phyloP scores from a whole-genome alignment of 1,140 invertebrate genomes.

The Fragariocoptes setiger region DNA sequence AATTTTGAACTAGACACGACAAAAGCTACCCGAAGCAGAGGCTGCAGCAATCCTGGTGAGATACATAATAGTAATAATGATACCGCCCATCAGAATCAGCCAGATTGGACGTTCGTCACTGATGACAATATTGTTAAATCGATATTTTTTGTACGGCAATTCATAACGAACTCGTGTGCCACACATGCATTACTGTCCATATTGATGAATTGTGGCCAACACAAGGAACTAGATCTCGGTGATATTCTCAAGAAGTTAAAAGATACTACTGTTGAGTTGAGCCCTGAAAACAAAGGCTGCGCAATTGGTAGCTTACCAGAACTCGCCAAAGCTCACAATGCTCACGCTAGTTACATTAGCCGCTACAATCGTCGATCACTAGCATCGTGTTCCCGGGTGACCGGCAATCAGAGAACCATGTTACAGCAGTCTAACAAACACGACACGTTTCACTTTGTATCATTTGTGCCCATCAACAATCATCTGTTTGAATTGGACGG shows the following conservation, averaged over 20 bases:
- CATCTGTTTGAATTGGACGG: conserved; percentile 80
- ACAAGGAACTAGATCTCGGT: conserved; percentile 38
- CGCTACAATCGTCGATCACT: conserved; percentile 15
- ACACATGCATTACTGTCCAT: conserved; percentile 81
- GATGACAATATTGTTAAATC: conserved; percentile 76
- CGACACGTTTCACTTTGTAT: conserved; percentile 93
- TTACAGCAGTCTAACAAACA: conserved; percentile 11
- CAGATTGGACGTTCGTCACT: conserved; percentile 31
- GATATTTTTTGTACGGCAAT: conserved; percentile 94
- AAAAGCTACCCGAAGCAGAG: no score
- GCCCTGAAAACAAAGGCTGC: conserved; percentile 54
- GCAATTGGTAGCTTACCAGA: conserved; percentile 89
- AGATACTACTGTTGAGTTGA: conserved; percentile 60
- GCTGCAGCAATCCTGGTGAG: no score
- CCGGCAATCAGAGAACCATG: conserved; percentile 8
- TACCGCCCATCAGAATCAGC: no score
- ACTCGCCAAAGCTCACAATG: conserved; percentile 78
- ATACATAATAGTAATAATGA: no score
- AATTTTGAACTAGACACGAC: no score
- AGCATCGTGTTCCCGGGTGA: conserved; percentile 14
- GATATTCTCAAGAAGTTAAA: conserved; percentile 58
- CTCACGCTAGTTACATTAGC: conserved; percentile 38
- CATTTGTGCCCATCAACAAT: conserved; percentile 81
- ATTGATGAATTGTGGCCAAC: conserved; percentile 58
- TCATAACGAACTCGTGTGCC: conserved; percentile 87